Conservation (phyloP, 2,113 vertebrate genomes). For the Neofelis nebulosa region DNA sequence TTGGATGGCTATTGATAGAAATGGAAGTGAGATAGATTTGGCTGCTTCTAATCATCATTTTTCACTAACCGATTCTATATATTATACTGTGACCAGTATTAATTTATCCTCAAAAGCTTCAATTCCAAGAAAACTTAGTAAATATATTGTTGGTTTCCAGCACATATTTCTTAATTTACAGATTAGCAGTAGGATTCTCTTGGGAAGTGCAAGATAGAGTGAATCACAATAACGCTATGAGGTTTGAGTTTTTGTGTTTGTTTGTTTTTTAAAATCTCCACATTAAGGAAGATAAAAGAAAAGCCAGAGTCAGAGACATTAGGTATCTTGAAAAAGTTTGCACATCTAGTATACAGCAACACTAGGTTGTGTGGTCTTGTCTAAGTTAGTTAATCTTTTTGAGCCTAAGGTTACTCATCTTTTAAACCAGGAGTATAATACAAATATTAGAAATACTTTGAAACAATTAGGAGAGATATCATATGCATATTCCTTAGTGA, state of each 20-base stretch:
- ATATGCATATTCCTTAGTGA: background rate
- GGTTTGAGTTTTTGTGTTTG: background rate
- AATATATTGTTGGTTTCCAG: background rate
- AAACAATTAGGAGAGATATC: background rate
- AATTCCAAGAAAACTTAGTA: background rate
- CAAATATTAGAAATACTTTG: conserved; percentile 27
- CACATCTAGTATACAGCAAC: background rate
- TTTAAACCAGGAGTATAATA: background rate
- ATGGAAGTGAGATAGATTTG: background rate
- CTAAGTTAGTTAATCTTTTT: conserved; percentile 8
- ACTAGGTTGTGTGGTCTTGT: background rate
- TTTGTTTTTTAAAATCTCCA: background rate
- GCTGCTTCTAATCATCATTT: background rate
- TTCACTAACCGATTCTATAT: background rate
- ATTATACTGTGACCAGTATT: background rate
- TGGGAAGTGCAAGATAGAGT: background rate
- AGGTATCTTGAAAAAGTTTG: background rate
- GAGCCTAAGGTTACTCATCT: background rate
- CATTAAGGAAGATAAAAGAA: background rate
- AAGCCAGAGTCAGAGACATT: background rate
- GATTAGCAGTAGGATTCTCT: background rate
- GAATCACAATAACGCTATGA: background rate
- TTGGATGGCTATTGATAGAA: background rate
- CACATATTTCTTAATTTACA: conserved; percentile 15
- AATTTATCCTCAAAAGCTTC: conserved; percentile 30